phyloP scores from a whole-genome alignment of 2,888 invertebrate genomes.

The Caenorhabditis sp. region DNA sequence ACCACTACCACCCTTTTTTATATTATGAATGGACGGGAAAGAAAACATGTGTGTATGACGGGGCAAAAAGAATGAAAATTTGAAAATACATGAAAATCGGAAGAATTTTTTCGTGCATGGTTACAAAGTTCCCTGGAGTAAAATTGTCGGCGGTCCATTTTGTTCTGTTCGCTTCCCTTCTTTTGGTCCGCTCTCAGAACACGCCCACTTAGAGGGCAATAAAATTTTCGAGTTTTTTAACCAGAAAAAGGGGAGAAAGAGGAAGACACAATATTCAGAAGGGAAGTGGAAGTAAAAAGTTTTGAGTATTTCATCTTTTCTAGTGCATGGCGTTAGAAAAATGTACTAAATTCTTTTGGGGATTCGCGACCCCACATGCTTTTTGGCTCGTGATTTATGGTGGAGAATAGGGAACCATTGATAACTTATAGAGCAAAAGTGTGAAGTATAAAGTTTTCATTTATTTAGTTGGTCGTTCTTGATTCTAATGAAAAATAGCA shows the following conservation, averaged over 20 bases:
- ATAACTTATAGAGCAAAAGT: neutral
- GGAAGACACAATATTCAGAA: neutral
- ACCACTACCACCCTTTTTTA: conserved; percentile 1
- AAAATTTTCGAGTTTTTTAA: conserved; percentile 33
- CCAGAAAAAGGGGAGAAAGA: neutral
- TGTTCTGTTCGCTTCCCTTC: conserved; percentile 20
- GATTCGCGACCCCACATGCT: neutral
- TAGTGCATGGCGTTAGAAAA: conserved; percentile 8
- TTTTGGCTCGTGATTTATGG: neutral
- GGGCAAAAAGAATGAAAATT: conserved; percentile 7
- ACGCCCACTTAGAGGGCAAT: conserved; percentile 37
- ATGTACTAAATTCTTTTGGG: neutral
- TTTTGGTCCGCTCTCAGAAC: neutral
- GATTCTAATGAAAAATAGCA: too few species aligned
- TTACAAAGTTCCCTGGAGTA: conserved; percentile 54
- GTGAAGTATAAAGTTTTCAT: too few species aligned
- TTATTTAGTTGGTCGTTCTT: too few species aligned
- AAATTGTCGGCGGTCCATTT: conserved; percentile 39
- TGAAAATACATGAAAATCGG: conserved; percentile 44
- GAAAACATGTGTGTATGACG: too few species aligned
- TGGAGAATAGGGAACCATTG: too few species aligned
- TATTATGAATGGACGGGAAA: conserved; percentile 34
- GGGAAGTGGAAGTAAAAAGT: conserved; percentile 11
- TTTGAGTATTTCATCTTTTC: conserved; percentile 54
- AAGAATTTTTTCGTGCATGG: conserved; percentile 2